Percentiles rank a stretch among this genome's conserved stretches.
These are phyloP conservation scores for Gallinago jamesoni DNA, from an alignment of 2,113 vertebrate species.

Conservation along the genomic window DNA sequence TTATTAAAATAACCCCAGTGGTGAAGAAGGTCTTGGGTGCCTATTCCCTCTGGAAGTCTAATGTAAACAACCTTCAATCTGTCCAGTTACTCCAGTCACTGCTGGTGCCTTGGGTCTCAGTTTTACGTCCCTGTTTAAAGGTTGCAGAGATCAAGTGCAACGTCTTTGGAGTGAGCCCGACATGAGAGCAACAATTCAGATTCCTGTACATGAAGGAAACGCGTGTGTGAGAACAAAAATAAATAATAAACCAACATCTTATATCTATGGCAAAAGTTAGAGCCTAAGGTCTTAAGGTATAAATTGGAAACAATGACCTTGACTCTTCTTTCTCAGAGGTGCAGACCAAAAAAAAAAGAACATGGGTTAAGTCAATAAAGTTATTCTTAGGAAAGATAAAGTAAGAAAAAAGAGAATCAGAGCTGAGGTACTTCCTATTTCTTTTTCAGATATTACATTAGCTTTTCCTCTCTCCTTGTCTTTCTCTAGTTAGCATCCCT, in stretches of 20 bases:
- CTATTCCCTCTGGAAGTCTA: not conserved
- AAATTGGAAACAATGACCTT: constrained; percentile 9
- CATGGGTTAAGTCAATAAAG: not conserved
- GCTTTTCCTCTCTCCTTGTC: not conserved
- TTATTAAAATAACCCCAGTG: not conserved
- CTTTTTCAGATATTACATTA: not conserved
- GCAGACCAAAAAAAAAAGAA: not conserved
- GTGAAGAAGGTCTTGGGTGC: not conserved
- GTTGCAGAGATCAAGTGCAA: not conserved
- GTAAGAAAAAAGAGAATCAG: not conserved
- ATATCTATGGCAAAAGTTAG: not conserved
- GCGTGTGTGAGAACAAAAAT: not conserved
- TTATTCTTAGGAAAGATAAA: not conserved
- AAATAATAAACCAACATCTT: not conserved
- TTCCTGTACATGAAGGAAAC: too few species aligned
- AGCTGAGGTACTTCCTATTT: not conserved
- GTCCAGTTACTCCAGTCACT: not conserved
- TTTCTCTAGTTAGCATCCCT: not conserved
- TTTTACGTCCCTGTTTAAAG: not conserved
- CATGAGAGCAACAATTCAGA: not conserved
- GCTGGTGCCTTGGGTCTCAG: not conserved
- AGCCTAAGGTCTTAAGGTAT: not conserved
- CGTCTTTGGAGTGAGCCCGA: not conserved
- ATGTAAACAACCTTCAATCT: not conserved
- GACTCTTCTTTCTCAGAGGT: not conserved